These are phyloP conservation scores for Propithecus coquereli DNA, from an alignment of 2,113 vertebrate species.

Conservation along the genomic window DNA sequence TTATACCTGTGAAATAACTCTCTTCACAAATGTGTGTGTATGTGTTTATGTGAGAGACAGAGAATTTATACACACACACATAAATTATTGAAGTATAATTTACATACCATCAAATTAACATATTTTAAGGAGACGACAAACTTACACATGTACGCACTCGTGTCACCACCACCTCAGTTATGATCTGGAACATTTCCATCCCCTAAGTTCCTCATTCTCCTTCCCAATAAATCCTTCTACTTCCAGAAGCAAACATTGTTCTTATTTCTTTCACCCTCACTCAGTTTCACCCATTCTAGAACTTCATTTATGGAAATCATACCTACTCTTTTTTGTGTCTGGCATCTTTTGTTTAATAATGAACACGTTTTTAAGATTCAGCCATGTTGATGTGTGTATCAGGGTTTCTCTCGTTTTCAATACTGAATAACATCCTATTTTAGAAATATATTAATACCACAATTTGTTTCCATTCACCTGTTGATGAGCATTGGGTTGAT, in stretches of 20 bases:
- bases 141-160: no score
- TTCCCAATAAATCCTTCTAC: not conserved
- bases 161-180: rapidly evolving
- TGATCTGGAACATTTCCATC: not conserved
- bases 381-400: not conserved
- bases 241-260: not conserved
- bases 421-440: no score
- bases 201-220: not conserved
- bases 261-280: not conserved
- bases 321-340: no score
- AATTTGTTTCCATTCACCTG: rapidly evolving
- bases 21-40: not conserved
- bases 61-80: not conserved
- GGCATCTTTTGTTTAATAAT: not conserved
- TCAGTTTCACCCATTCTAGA: not conserved
- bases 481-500: not conserved
- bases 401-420: not conserved
- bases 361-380: not conserved
- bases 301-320: not conserved
- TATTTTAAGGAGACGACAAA: not conserved
- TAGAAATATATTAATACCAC: not conserved
- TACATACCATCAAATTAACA: not conserved
- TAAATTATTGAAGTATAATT: not conserved
- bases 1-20: not conserved
- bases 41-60: not conserved